A percentile compares a stretch with the other conserved stretches of the same genome.
Evolutionary conservation across 2,797 vertebrate species (phyloP).

Genomic region (Meriones psammophilus): DNA sequence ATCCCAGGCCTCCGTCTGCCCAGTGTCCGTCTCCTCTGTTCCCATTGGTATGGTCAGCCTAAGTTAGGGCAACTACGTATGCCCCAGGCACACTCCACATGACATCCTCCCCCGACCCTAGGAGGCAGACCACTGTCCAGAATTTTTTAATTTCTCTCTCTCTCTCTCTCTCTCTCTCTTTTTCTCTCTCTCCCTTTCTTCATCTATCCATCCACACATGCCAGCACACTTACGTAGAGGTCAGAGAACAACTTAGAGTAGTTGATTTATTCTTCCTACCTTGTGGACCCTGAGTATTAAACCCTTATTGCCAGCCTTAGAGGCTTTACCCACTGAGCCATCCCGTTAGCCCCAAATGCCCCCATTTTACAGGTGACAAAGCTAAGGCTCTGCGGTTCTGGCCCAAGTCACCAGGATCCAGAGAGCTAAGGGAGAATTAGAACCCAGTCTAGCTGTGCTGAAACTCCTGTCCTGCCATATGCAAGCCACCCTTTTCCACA

Average conservation of each 20-base stretch:
- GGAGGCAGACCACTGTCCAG: too few species aligned
- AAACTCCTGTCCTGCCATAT: too few species aligned
- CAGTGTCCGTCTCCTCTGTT: background rate
- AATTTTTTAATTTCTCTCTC: background rate
- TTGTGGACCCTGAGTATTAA: background rate
- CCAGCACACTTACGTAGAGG: background rate
- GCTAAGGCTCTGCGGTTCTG: background rate
- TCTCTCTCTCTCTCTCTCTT: background rate
- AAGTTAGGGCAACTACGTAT: background rate
- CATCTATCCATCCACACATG: background rate
- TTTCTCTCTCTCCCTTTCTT: background rate
- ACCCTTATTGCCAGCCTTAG: background rate
- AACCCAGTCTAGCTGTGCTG: background rate
- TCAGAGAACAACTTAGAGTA: background rate
- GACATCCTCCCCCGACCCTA: accelerated
- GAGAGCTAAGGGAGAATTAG: background rate
- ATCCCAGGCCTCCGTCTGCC: too few species aligned
- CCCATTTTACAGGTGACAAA: background rate
- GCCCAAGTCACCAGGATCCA: background rate
- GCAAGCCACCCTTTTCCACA: background rate
- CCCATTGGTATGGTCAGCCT: background rate
- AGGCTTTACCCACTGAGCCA: background rate
- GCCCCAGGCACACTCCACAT: background rate
- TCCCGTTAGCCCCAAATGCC: background rate
- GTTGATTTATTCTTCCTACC: background rate